These are phyloP conservation scores for Monopterus albus DNA, from an alignment of 2,113 vertebrate genomes.

Conservation along the genomic window DNA sequence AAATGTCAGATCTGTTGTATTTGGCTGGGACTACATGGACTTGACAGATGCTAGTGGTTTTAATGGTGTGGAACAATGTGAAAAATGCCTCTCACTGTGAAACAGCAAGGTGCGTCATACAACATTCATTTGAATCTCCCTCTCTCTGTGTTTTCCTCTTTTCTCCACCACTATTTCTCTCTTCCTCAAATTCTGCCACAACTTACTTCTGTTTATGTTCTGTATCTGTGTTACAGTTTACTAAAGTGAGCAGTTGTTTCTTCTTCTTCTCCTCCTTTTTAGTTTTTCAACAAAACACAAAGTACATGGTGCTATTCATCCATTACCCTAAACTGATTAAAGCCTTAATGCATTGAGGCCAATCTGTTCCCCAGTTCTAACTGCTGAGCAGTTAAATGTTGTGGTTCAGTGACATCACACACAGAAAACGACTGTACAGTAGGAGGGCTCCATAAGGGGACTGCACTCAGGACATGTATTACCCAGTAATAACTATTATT, in stretches of 20 bases:
- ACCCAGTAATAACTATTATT: slow-evolving; percentile 62
- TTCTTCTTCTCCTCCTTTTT: neutral
- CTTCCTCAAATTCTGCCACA: slow-evolving; percentile 8
- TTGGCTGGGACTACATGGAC: slow-evolving; percentile 20
- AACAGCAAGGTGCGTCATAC: slow-evolving; percentile 45
- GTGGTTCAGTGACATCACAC: slow-evolving; percentile 30
- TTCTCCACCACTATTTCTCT: slow-evolving; percentile 5
- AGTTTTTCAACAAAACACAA: slow-evolving; percentile 2
- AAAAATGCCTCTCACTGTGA: slow-evolving; percentile 47
- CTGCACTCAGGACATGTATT: slow-evolving; percentile 35
- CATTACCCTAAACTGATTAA: slow-evolving; percentile 48
- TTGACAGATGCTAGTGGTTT: slow-evolving; percentile 56
- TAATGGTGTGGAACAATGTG: slow-evolving; percentile 71
- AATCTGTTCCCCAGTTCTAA: slow-evolving; percentile 21
- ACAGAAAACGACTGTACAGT: slow-evolving; percentile 17
- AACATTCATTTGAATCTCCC: slow-evolving; percentile 33
- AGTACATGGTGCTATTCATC: neutral
- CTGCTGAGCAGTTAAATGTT: slow-evolving; percentile 42
- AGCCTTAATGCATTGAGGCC: slow-evolving; percentile 42
- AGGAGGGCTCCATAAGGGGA: slow-evolving; percentile 40
- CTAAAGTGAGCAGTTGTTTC: neutral
- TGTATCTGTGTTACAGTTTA: slow-evolving; percentile 1
- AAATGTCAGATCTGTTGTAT: slow-evolving; percentile 41
- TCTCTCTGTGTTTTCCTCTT: neutral
- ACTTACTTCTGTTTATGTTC: slow-evolving; percentile 14